phyloP scores from a whole-genome alignment of 2,797 vertebrate genomes.

The Macropodus opercularis region DNA sequence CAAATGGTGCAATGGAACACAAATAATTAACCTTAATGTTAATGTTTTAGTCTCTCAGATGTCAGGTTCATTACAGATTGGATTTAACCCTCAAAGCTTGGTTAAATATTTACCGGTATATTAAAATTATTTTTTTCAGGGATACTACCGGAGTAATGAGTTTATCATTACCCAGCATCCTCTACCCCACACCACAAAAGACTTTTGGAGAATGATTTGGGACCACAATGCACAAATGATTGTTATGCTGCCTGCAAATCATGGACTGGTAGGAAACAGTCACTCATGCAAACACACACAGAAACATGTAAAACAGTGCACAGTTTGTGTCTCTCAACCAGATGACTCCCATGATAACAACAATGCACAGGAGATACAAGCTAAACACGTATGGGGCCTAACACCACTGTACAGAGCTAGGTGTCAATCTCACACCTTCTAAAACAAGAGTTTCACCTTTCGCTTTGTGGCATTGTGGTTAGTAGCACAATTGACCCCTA shows the following conservation, averaged over 20 bases:
- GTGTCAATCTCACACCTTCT: background rate
- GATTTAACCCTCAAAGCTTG: too few relatives aligned
- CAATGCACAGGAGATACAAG: too few relatives aligned
- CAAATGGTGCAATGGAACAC: too few relatives aligned
- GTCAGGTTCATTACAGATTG: too few relatives aligned
- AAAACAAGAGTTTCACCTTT: background rate
- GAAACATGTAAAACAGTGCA: too few relatives aligned
- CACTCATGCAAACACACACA: conserved; percentile 1
- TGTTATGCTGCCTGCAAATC: conserved; percentile 94
- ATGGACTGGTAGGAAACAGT: conserved; percentile 86
- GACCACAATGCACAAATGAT: conserved; percentile 97
- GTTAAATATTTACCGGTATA: too few relatives aligned
- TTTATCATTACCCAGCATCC: conserved; percentile 97
- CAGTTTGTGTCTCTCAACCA: too few relatives aligned
- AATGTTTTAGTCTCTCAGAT: too few relatives aligned
- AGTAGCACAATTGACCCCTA: background rate
- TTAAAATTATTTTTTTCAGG: conserved; percentile 78
- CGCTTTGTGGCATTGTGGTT: background rate
- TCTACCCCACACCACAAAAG: conserved; percentile 95
- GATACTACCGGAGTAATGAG: conserved; percentile 92
- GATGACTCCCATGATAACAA: too few relatives aligned
- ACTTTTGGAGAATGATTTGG: conserved; percentile 98
- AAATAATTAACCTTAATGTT: too few relatives aligned
- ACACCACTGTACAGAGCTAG: too few relatives aligned
- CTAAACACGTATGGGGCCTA: too few relatives aligned